Percentiles rank a stretch among this genome's conserved stretches.
phyloP scores from a whole-genome alignment of 1,140 invertebrate genomes.

The Lepidurus packardi region DNA sequence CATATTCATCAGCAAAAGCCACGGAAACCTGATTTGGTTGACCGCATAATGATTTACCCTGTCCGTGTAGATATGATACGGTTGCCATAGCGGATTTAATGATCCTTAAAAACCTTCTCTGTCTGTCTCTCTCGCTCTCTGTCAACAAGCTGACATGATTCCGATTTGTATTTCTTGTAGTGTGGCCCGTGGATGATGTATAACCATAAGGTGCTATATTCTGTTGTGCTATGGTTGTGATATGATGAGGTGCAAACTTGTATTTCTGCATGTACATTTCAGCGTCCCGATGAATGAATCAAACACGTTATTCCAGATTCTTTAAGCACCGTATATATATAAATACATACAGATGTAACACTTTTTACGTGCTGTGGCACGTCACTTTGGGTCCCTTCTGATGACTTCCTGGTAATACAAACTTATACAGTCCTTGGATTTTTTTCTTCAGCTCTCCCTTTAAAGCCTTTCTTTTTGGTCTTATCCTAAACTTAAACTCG shows the following conservation, averaged over 20 bases:
- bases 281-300: neutral
- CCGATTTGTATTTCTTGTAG: too few species aligned
- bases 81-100: too few species aligned
- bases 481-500: too few species aligned
- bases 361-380: neutral
- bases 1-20: too few species aligned
- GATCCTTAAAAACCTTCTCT: too few species aligned
- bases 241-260: neutral
- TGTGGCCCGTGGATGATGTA: too few species aligned
- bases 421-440: conserved; percentile 15
- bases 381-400: neutral
- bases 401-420: conserved; percentile 5
- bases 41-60: too few species aligned
- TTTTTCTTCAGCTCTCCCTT: neutral
- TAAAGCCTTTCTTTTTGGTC: too few species aligned
- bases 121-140: too few species aligned
- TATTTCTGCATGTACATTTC: neutral
- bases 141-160: too few species aligned
- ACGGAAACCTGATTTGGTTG: too few species aligned
- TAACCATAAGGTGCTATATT: neutral
- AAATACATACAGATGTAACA: neutral
- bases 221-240: neutral
- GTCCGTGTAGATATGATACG: too few species aligned
- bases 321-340: neutral
- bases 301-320: neutral